Conservation (phyloP, 2,888 invertebrate species). For the Coecobrya sp. region DNA sequence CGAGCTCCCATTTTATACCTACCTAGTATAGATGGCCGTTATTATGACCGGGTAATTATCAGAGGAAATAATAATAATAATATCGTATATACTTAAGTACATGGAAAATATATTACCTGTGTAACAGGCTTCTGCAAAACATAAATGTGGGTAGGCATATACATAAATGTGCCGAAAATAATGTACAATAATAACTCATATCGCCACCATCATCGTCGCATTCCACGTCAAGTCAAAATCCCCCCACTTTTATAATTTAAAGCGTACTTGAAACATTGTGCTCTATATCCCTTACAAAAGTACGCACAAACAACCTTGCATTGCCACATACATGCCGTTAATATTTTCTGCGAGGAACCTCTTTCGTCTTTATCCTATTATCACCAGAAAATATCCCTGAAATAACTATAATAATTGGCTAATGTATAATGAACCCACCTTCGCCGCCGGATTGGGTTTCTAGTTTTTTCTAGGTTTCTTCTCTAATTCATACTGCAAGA, state of each 20-base stretch:
- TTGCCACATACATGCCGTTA: neutral
- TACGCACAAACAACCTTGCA: neutral
- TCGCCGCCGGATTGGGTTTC: neutral
- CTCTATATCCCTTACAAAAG: too few relatives aligned
- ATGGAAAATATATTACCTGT: neutral
- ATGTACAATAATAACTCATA: slow-evolving; percentile 50
- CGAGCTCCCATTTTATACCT: neutral
- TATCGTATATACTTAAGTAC: slow-evolving; percentile 33
- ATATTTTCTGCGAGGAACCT: neutral
- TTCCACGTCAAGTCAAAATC: slow-evolving; percentile 11
- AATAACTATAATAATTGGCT: neutral
- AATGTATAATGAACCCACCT: neutral
- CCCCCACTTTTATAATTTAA: neutral
- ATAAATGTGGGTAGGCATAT: neutral
- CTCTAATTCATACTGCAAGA: neutral
- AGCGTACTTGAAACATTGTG: neutral
- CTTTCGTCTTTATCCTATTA: neutral
- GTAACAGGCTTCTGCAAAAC: neutral
- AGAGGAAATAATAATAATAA: slow-evolving; percentile 69
- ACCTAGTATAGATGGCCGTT: neutral
- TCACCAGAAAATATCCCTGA: neutral
- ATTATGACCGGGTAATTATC: slow-evolving; percentile 53
- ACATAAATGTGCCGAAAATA: neutral
- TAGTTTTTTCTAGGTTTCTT: neutral
- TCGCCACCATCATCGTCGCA: slow-evolving; percentile 35